Percentiles rank a stretch among this genome's conserved stretches.
Conservation (phyloP, 1,140 invertebrate species). For the Nylanderia fulva region DNA sequence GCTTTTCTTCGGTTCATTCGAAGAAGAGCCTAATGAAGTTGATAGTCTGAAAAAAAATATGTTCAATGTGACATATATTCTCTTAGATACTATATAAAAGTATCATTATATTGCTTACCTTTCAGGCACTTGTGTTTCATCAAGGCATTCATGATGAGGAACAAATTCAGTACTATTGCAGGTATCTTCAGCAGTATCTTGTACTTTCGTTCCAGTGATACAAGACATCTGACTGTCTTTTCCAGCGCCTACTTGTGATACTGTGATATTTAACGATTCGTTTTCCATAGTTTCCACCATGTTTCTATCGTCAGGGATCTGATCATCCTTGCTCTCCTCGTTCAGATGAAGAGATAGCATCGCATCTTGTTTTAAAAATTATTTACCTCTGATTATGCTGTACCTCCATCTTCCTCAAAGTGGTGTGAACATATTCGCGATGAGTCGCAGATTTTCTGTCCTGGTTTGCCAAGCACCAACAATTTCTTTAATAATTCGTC, state of each 20-base stretch:
- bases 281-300: too few relatives aligned
- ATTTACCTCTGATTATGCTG: conserved; percentile 4
- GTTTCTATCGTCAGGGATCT: background rate
- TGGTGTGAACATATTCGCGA: conserved; percentile 13
- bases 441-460: background rate
- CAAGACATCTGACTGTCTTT: background rate
- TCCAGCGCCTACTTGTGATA: background rate
- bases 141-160: background rate
- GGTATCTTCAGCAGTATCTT: background rate
- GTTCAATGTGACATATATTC: background rate
- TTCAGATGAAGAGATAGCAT: conserved; percentile 8
- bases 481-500: background rate
- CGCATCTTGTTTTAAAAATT: background rate
- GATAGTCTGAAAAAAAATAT: background rate
- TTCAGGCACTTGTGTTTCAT: background rate
- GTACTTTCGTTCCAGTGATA: background rate
- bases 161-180: background rate
- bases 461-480: background rate
- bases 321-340: background rate
- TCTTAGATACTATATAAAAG: background rate
- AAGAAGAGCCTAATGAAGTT: too few relatives aligned
- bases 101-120: background rate
- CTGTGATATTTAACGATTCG: background rate
- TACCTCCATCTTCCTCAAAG: conserved; percentile 17
- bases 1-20: background rate